These are phyloP conservation scores for Calephelis perditalis DNA, from an alignment of 2,888 invertebrate genomes.

Conservation along the genomic window DNA sequence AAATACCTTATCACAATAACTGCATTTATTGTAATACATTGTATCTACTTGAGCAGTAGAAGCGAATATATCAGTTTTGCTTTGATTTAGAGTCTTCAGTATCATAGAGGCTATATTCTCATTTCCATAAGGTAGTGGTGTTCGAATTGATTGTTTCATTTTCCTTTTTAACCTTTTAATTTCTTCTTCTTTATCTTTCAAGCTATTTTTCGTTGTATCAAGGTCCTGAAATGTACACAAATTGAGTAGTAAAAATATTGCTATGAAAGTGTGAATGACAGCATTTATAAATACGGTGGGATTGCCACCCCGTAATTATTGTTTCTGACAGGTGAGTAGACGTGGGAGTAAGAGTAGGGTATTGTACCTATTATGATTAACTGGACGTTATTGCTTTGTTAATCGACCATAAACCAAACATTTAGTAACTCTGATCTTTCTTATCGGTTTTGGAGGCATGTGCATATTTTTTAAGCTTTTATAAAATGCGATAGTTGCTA, in stretches of 20 bases:
- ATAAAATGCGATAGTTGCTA: too few species aligned
- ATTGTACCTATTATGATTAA: too few species aligned
- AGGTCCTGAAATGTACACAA: slow-evolving; percentile 59
- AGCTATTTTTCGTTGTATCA: slow-evolving; percentile 70
- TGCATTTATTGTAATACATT: slow-evolving; percentile 77
- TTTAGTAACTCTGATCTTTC: too few species aligned
- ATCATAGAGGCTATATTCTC: slow-evolving; percentile 71
- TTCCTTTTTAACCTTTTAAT: slow-evolving; percentile 71
- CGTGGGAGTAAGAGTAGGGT: too few species aligned
- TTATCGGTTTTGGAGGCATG: too few species aligned
- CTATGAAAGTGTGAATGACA: too few species aligned
- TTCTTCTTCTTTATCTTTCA: slow-evolving; percentile 66
- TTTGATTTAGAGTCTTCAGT: slow-evolving; percentile 54
- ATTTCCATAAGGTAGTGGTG: slow-evolving; percentile 55
- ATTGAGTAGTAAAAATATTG: not conserved
- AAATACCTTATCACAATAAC: slow-evolving; percentile 82
- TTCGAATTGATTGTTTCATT: slow-evolving; percentile 50
- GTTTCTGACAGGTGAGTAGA: too few species aligned
- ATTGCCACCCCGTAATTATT: not conserved
- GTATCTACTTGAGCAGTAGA: slow-evolving; percentile 45
- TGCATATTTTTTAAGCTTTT: too few species aligned
- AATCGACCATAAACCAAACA: too few species aligned
- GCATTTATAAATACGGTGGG: too few species aligned
- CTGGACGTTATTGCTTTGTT: too few species aligned
- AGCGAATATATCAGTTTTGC: slow-evolving; percentile 54